phyloP scores from a whole-genome alignment of 2,113 vertebrate genomes.

The Lutjanus erythropterus region DNA sequence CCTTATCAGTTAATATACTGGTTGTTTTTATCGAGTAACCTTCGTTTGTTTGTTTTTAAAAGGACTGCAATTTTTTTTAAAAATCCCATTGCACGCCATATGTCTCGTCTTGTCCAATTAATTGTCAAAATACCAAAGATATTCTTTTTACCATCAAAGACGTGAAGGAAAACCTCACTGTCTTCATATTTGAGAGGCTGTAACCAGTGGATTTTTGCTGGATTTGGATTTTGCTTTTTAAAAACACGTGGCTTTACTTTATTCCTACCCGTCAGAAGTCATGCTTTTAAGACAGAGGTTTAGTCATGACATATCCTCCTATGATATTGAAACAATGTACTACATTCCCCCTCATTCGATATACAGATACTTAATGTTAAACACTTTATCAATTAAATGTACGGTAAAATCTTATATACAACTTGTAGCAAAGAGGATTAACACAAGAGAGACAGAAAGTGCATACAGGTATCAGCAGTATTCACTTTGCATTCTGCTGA shows the following conservation, averaged over 20 bases:
- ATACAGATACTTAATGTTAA: background rate
- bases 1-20: background rate
- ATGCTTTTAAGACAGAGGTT: background rate
- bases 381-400: background rate
- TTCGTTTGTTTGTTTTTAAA: background rate
- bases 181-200: too few relatives aligned
- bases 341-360: background rate
- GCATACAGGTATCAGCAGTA: background rate
- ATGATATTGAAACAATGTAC: background rate
- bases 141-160: background rate
- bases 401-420: background rate
- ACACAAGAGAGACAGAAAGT: background rate
- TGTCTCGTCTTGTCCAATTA: background rate
- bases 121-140: background rate
- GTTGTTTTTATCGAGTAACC: background rate
- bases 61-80: background rate
- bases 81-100: background rate
- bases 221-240: background rate
- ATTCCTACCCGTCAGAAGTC: background rate
- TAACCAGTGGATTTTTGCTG: too few relatives aligned
- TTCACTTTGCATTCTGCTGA: conserved; percentile 66
- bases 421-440: background rate
- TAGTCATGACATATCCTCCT: background rate
- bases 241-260: background rate
- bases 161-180: background rate